These are phyloP conservation scores for Campoletis sonorensis DNA, from an alignment of 1,140 invertebrate species.

Conservation along the genomic window DNA sequence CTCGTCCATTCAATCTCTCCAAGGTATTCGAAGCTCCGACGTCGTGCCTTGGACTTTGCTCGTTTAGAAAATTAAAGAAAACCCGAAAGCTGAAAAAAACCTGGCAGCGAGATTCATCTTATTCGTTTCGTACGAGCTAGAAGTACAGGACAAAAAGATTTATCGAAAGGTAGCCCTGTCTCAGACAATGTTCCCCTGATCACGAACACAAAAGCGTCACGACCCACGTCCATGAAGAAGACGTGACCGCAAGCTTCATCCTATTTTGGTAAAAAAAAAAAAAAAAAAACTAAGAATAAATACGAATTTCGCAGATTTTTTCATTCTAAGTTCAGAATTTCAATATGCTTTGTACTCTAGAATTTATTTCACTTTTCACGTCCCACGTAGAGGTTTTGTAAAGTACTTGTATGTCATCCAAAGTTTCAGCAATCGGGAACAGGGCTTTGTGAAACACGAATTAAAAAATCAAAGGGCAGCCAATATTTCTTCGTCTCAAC, in stretches of 20 bases:
- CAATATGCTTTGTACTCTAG: too few relatives aligned
- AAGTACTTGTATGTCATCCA: too few relatives aligned
- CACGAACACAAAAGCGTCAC: neutral
- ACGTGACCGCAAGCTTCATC: conserved; percentile 21
- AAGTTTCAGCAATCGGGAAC: too few relatives aligned
- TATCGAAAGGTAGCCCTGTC: neutral
- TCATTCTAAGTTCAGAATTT: too few relatives aligned
- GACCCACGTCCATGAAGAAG: neutral
- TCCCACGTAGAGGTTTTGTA: too few relatives aligned
- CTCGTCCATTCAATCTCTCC: neutral
- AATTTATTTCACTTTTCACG: too few relatives aligned
- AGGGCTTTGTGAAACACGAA: too few relatives aligned
- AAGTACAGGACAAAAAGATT: conserved; percentile 6
- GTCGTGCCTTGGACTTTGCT: neutral
- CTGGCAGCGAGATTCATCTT: neutral
- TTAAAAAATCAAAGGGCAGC: too few relatives aligned
- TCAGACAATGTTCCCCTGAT: neutral
- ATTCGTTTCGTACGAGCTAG: neutral
- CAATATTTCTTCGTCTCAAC: too few relatives aligned
- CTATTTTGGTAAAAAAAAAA: neutral
- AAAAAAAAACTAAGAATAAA: too few relatives aligned
- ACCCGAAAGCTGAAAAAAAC: neutral
- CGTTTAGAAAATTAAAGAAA: neutral
- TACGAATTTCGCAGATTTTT: neutral
- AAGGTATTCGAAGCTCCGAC: neutral